Evolutionary conservation across 1,140 invertebrate genomes (phyloP).

Genomic region (Drosophila parabipectinata): DNA sequence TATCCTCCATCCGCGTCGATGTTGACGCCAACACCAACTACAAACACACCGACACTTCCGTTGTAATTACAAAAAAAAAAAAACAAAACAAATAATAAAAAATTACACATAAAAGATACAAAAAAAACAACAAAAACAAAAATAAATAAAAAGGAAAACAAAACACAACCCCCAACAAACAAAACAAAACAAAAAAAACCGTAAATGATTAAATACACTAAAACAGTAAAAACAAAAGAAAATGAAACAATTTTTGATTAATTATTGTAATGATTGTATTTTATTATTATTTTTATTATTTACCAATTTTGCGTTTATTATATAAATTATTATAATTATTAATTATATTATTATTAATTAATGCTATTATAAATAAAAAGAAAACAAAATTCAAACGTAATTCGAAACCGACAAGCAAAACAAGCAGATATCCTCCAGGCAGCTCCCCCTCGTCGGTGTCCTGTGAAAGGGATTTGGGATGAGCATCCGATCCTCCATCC

Average conservation of each 20-base stretch:
- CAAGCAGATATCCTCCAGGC: conserved; percentile 42
- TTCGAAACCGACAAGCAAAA: conserved; percentile 44
- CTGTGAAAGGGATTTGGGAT: conserved; percentile 25
- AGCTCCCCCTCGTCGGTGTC: conserved; percentile 41
- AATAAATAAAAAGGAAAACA: conserved; percentile 29
- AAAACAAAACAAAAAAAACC: conserved; percentile 32
- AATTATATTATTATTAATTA: conserved; percentile 82
- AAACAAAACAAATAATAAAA: conserved; percentile 34
- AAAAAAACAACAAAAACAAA: conserved; percentile 30
- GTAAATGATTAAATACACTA: conserved; percentile 53
- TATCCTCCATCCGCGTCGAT: conserved; percentile 84
- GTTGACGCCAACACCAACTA: conserved; percentile 84
- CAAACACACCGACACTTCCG: conserved; percentile 85
- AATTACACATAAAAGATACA: conserved; percentile 39
- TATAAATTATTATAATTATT: conserved; percentile 83
- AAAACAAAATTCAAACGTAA: conserved; percentile 67
- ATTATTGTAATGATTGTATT: conserved; percentile 68
- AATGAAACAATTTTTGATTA: conserved; percentile 61
- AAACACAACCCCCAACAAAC: conserved; percentile 31
- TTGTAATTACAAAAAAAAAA: conserved; percentile 77
- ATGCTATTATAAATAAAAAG: conserved; percentile 67
- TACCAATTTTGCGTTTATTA: conserved; percentile 83
- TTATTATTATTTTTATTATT: conserved; percentile 83
- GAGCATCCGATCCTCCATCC: conserved; percentile 15
- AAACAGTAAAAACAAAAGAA: conserved; percentile 61